Percentiles rank a stretch among this genome's conserved stretches.
Evolutionary conservation across 2,113 vertebrate genomes (phyloP).

Genomic region (Crotophaga sulcirostris): DNA sequence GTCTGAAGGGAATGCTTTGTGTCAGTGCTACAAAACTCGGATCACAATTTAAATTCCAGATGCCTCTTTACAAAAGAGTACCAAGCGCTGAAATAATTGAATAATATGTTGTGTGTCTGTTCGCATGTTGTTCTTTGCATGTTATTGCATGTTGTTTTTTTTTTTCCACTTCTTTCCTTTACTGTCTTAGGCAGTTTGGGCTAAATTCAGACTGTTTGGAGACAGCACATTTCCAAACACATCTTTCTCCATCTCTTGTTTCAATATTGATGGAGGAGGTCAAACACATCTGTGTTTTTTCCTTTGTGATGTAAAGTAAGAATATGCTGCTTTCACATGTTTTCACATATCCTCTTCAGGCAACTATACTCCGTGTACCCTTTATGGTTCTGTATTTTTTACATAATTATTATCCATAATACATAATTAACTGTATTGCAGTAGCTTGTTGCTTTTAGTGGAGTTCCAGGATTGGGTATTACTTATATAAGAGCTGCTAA

Average conservation of each 20-base stretch:
- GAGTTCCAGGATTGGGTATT: neutral
- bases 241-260: neutral
- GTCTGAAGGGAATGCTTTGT: neutral
- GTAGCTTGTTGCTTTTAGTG: neutral
- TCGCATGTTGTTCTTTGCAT: neutral
- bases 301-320: neutral
- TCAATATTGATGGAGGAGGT: neutral
- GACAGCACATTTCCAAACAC: neutral
- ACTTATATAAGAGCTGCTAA: neutral
- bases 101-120: neutral
- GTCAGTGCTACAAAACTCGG: neutral
- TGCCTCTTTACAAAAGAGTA: neutral
- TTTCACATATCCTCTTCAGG: neutral
- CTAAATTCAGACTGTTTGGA: neutral
- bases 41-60: neutral
- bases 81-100: neutral
- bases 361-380: neutral
- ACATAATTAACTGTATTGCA: neutral
- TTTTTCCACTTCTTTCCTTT: neutral
- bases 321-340: neutral
- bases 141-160: no score
- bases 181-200: neutral
- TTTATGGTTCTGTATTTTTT: neutral
- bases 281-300: neutral
- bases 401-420: no score